Evolutionary conservation across 2,797 vertebrate species (phyloP).

Genomic region (Cirrhinus molitorella): DNA sequence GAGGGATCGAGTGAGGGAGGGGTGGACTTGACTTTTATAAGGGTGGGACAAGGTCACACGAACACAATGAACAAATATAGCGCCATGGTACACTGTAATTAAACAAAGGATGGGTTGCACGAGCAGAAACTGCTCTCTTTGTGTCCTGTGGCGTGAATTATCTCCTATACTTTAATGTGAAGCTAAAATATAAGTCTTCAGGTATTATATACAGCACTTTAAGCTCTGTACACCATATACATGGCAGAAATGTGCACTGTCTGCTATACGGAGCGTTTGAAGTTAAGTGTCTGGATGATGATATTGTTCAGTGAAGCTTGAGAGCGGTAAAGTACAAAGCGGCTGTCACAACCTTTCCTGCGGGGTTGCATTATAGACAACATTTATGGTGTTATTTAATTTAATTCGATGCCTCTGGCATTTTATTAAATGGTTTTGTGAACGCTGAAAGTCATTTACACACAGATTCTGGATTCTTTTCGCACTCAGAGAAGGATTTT

Average conservation of each 20-base stretch:
- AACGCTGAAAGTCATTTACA: not conserved
- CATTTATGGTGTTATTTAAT: slow-evolving; percentile 39
- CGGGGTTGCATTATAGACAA: slow-evolving; percentile 27
- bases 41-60: slow-evolving; percentile 74
- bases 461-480: not conserved
- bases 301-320: slow-evolving; percentile 50
- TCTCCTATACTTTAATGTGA: not conserved
- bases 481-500: not conserved
- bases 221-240: not conserved
- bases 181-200: not conserved
- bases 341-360: slow-evolving; percentile 38
- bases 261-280: slow-evolving; percentile 36
- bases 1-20: slow-evolving; percentile 57
- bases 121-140: slow-evolving; percentile 19
- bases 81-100: slow-evolving; percentile 28
- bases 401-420: not conserved
- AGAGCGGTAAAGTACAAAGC: slow-evolving; percentile 43
- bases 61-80: slow-evolving; percentile 66
- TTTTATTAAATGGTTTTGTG: slow-evolving; percentile 24
- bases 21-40: slow-evolving; percentile 59
- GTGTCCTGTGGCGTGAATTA: not conserved
- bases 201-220: not conserved
- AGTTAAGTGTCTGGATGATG: slow-evolving; percentile 39
- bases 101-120: slow-evolving; percentile 15
- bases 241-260: not conserved